phyloP scores from a whole-genome alignment of 1,140 invertebrate genomes.

The Scaptomyza graminum region DNA sequence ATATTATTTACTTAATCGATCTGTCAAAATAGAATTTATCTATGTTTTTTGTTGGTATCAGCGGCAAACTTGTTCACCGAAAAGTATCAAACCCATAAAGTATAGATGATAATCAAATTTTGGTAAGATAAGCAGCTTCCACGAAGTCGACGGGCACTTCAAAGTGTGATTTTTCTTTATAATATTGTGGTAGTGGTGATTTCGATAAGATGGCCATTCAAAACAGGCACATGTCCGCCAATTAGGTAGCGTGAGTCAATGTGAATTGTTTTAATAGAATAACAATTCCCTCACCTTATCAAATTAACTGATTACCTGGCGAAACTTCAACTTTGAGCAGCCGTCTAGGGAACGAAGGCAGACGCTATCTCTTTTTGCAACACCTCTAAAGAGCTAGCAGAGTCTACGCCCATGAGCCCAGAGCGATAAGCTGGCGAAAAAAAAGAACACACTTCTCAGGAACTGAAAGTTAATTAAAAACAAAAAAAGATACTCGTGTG shows the following conservation, averaged over 20 bases:
- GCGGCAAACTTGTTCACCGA: too few species aligned
- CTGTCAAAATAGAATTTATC: too few species aligned
- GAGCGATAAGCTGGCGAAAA: slow-evolving; percentile 24
- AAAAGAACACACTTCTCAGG: slow-evolving; percentile 15
- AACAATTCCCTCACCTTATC: slow-evolving; percentile 26
- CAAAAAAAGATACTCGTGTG: neutral
- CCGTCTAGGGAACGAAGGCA: neutral
- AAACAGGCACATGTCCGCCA: slow-evolving; percentile 1
- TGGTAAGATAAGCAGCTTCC: slow-evolving; percentile 29
- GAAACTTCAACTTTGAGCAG: too few species aligned
- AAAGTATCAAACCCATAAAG: neutral
- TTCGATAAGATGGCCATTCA: slow-evolving; percentile 9
- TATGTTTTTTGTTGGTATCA: too few species aligned
- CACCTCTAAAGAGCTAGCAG: slow-evolving; percentile 1
- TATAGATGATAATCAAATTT: slow-evolving; percentile 17
- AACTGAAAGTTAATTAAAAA: slow-evolving; percentile 38
- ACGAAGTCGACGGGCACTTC: slow-evolving; percentile 7
- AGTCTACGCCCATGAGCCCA: slow-evolving; percentile 2
- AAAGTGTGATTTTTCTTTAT: slow-evolving; percentile 31
- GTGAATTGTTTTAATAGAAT: slow-evolving; percentile 21
- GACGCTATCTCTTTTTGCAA: neutral
- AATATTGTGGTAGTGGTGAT: slow-evolving; percentile 20
- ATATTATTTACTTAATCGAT: too few species aligned
- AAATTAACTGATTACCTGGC: slow-evolving; percentile 16
- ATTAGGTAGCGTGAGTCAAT: slow-evolving; percentile 34